Conservation (phyloP, 1,140 invertebrate species). For the Leguminivora glycinivorella region DNA sequence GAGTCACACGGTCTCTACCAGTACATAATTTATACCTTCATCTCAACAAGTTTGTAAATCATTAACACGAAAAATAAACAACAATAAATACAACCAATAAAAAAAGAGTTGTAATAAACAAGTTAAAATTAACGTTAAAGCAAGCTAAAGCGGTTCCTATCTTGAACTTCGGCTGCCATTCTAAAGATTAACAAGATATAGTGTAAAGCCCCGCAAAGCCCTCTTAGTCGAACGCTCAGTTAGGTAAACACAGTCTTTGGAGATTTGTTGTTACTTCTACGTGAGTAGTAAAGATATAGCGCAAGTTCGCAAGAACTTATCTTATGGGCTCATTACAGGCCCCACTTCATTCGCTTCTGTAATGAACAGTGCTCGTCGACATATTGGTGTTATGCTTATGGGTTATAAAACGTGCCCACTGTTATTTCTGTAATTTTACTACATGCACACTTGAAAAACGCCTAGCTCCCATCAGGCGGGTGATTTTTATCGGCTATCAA, state of each 20-base stretch:
- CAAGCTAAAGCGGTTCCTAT: neutral
- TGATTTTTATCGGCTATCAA: constrained; percentile 4
- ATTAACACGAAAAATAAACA: neutral
- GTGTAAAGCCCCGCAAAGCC: constrained; percentile 16
- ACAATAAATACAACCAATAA: neutral
- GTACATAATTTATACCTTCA: neutral
- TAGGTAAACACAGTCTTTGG: constrained; percentile 25
- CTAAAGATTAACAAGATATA: constrained; percentile 28
- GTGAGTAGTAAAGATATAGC: constrained; percentile 18
- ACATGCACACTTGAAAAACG: neutral
- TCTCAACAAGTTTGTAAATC: neutral
- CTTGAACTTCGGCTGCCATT: constrained; percentile 11
- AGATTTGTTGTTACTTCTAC: constrained; percentile 22
- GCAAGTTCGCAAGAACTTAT: constrained; percentile 23
- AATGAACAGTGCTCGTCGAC: constrained; percentile 18
- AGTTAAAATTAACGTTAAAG: neutral
- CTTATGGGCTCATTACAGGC: constrained; percentile 22
- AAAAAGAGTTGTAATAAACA: neutral
- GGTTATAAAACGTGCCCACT: constrained; percentile 18
- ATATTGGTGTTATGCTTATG: constrained; percentile 5
- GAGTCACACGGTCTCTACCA: neutral
- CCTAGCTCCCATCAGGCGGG: neutral
- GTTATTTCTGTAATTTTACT: constrained; percentile 20
- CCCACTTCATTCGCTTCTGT: constrained; percentile 19
- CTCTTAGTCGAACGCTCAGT: constrained; percentile 17